Conservation (phyloP, 2,113 vertebrate species). For the Miniopterus natalensis region DNA sequence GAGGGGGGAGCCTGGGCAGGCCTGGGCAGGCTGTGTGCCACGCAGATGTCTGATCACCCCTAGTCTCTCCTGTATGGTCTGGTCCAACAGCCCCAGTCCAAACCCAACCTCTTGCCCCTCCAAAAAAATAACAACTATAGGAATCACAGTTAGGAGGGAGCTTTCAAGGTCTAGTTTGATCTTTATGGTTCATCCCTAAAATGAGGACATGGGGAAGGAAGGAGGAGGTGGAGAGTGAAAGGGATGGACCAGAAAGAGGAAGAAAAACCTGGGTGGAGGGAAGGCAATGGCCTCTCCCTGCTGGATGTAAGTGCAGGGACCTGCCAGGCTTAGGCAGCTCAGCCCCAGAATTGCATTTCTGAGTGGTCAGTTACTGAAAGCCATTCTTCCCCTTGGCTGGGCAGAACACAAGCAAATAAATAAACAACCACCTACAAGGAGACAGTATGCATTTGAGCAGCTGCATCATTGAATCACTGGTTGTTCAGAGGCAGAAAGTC, state of each 20-base stretch:
- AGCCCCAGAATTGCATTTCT: background rate
- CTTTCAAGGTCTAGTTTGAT: background rate
- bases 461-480: background rate
- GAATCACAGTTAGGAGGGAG: background rate
- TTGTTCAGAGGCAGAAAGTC: background rate
- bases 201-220: background rate
- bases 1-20: fast-evolving
- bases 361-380: background rate
- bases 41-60: background rate
- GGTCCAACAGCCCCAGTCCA: background rate
- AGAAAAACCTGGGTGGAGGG: background rate
- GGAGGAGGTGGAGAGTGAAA: background rate
- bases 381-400: background rate
- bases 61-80: background rate
- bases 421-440: background rate
- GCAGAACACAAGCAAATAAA: background rate
- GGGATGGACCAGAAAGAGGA: background rate
- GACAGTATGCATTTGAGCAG: background rate
- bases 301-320: fast-evolving
- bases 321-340: background rate
- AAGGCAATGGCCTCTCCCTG: background rate
- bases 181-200: background rate
- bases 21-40: background rate
- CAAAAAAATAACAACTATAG: background rate
- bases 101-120: background rate